A percentile compares a stretch with the other conserved stretches of the same genome.
phyloP scores from a whole-genome alignment of 2,113 vertebrate genomes.

The Xenopus laevis region DNA sequence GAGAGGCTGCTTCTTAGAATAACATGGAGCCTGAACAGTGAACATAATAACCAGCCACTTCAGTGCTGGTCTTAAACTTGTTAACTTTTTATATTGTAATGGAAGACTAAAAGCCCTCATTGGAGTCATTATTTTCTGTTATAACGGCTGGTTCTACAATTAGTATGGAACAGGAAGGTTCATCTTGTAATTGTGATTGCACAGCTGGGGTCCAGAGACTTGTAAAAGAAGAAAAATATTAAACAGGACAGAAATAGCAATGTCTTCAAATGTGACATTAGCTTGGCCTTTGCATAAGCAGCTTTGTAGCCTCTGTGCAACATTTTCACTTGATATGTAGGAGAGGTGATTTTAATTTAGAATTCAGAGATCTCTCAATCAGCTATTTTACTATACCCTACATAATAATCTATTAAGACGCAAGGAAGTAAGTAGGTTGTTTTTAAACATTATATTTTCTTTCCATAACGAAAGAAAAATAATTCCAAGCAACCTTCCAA shows the following conservation, averaged over 20 bases:
- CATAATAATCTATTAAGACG: too few species aligned
- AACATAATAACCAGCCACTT: not conserved
- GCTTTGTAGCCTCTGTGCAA: not conserved
- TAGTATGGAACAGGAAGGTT: slow-evolving; percentile 62
- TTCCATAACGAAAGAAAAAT: too few species aligned
- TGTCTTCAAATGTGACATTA: slow-evolving; percentile 31
- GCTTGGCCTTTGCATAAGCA: not conserved
- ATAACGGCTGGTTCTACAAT: slow-evolving; percentile 51
- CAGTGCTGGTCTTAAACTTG: slow-evolving; percentile 20
- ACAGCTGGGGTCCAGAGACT: slow-evolving; percentile 65
- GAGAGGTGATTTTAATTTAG: not conserved
- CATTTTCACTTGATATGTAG: not conserved
- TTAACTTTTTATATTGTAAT: slow-evolving; percentile 26
- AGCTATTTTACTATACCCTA: too few species aligned
- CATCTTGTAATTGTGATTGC: slow-evolving; percentile 65
- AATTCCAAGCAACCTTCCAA: too few species aligned
- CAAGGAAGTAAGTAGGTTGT: too few species aligned
- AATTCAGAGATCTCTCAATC: too few species aligned
- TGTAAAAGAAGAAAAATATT: slow-evolving; percentile 47
- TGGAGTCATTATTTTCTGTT: slow-evolving; percentile 38
- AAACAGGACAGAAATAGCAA: slow-evolving; percentile 64
- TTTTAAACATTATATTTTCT: too few species aligned
- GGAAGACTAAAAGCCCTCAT: slow-evolving; percentile 29
- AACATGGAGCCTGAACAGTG: not conserved
- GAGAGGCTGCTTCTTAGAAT: not conserved